Evolutionary conservation across 2,888 invertebrate species (phyloP).

Genomic region (Hermaeophaga mercurialis): DNA sequence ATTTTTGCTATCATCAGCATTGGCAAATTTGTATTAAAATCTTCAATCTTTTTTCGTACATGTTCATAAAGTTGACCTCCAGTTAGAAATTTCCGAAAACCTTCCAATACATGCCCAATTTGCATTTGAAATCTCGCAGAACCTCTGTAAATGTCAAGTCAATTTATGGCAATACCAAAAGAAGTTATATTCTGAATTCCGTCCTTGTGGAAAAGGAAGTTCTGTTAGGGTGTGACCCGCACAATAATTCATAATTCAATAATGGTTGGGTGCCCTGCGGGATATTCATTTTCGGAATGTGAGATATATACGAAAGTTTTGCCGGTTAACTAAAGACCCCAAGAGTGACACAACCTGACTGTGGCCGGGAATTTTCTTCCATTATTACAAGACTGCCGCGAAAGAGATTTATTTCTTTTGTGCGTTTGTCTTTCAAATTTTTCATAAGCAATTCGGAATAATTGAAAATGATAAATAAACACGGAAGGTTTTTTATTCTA

Average conservation of each 20-base stretch:
- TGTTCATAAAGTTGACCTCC: constrained; percentile 7
- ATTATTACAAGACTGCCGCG: constrained; percentile 13
- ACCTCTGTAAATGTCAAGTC: constrained; percentile 32
- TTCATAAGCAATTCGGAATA: too few species aligned
- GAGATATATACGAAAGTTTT: constrained; percentile 35
- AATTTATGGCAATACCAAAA: constrained; percentile 20
- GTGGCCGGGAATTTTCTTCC: constrained; percentile 21
- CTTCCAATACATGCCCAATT: constrained; percentile 18
- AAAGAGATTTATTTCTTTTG: constrained; percentile 2
- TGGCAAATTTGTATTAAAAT: too few species aligned
- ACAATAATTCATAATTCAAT: constrained; percentile 42
- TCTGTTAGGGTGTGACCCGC: constrained; percentile 37
- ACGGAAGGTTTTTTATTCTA: too few species aligned
- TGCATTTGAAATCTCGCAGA: constrained; percentile 18
- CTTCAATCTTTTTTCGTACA: too few species aligned
- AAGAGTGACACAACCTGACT: constrained; percentile 22
- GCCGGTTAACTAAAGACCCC: constrained; percentile 25
- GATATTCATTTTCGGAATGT: constrained; percentile 34
- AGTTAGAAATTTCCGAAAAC: constrained; percentile 3
- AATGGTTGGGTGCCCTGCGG: constrained; percentile 34
- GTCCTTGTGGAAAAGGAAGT: constrained; percentile 30
- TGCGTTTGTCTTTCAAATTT: not conserved
- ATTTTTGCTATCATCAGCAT: too few species aligned
- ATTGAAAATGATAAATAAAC: too few species aligned
- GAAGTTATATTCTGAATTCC: constrained; percentile 24